A percentile compares a stretch with the other conserved stretches of the same genome.
These are phyloP conservation scores for Caenorhabditis remanei DNA, from an alignment of 1,140 invertebrate species.

Conservation along the genomic window DNA sequence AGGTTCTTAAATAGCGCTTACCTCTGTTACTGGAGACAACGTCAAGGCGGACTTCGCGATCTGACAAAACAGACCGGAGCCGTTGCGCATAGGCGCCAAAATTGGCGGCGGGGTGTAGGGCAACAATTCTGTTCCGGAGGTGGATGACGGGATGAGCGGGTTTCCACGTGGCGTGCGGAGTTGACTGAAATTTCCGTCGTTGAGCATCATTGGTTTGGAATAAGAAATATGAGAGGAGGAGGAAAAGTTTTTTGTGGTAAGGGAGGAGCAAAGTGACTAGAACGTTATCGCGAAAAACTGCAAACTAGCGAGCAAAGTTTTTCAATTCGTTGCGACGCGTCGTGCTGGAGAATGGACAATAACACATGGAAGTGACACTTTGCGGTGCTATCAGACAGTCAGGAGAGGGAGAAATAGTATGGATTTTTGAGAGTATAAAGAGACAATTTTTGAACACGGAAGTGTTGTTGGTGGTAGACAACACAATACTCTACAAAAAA, in stretches of 20 bases:
- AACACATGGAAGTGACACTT: constrained; percentile 35
- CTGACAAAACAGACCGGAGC: constrained; percentile 86
- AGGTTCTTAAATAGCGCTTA: not conserved
- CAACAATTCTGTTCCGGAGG: not conserved
- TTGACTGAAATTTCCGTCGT: constrained; percentile 61
- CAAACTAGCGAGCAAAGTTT: not conserved
- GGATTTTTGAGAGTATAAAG: not conserved
- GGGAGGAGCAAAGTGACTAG: constrained; percentile 11
- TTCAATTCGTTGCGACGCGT: not conserved
- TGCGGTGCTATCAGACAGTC: constrained; percentile 38
- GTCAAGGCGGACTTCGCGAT: constrained; percentile 66
- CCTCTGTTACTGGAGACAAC: not conserved
- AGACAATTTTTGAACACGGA: constrained; percentile 33
- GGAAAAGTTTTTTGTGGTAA: not conserved
- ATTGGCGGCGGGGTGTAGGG: constrained; percentile 91
- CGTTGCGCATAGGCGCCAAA: constrained; percentile 88
- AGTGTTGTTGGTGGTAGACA: constrained; percentile 3
- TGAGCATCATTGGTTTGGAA: constrained; percentile 1
- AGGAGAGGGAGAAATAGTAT: constrained; percentile 22
- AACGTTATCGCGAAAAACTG: not conserved
- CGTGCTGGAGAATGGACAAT: constrained; percentile 10
- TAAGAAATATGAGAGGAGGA: not conserved
- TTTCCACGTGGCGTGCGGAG: constrained; percentile 60
- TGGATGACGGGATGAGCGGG: not conserved
- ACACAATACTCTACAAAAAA: constrained; percentile 17